Evolutionary conservation across 2,888 invertebrate species (phyloP), one percentile per base, ranked within the genome.

Genomic region (Epinotia ramella): DNA sequence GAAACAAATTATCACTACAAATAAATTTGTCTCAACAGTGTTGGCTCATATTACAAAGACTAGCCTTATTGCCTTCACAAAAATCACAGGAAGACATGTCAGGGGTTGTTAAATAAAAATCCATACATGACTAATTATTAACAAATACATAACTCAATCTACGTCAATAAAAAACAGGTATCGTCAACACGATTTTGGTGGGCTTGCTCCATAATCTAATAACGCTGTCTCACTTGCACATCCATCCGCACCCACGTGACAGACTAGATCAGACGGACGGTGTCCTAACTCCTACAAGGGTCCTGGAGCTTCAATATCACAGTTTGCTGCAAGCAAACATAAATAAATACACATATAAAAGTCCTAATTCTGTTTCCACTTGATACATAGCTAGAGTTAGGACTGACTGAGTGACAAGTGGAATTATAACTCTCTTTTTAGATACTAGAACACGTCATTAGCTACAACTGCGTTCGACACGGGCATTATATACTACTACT

Each of bases 221-320:
- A 64, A 65, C 65, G 20, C 59, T 57, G 67, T 44, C 59, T 68
- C 59, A 28, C n/a, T 60, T 60, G 24, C 69, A 57, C 59, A 28
- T 59, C 28, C 57, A 68, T 44, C 44, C 59, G 16, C 20, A 11
- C 44, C 4, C 59, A 69, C 20, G 24, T 33, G 16, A 68, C 16
- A 46, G 59, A 69, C 69, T 69, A 69, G 69, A 69, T 53, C 66
- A 66, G 66, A 69, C 69, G 69, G 60, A 69, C 69, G 69, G 59
- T 44, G 1, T 40, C 40, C 59, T 7, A n/a, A 33, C 60, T 46
- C 59, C 59, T 24, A 69, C 13, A 44, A 46, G 60, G 46, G 46
- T 16, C 24, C 59, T 69, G 59, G 60, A 69, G 59, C 59, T 24
- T 44, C 28, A 33, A 53, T 66, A 57, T 59, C 56, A 69, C 69